Evolutionary conservation across 1,140 invertebrate species (phyloP).

Genomic region (Venturia canescens): DNA sequence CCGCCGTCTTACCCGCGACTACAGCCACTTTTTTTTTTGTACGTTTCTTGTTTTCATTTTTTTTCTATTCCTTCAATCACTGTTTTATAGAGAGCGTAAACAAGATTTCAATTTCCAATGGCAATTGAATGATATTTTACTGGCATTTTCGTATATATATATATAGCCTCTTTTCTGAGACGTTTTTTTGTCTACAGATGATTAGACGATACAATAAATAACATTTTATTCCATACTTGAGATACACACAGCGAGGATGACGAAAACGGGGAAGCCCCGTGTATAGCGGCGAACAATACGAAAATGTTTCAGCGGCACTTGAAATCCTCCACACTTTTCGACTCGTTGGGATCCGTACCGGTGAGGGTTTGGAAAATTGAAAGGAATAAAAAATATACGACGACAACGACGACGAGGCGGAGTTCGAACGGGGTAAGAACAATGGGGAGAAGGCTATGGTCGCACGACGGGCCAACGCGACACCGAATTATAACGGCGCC

Average conservation of each 20-base stretch:
- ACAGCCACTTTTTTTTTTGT: constrained; percentile 40
- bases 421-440: background rate
- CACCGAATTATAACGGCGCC: constrained; percentile 33
- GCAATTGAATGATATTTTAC: too few species aligned
- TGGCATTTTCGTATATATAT: too few species aligned
- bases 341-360: background rate
- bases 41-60: too few species aligned
- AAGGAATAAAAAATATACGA: constrained; percentile 1
- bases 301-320: background rate
- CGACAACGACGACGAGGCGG: constrained; percentile 7
- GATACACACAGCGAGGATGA: background rate
- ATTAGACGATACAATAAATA: background rate
- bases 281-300: constrained; percentile 26
- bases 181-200: background rate
- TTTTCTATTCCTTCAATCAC: too few species aligned
- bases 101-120: too few species aligned
- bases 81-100: too few species aligned
- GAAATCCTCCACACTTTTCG: constrained; percentile 5
- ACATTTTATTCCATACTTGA: background rate
- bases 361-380: background rate
- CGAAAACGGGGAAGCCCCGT: background rate
- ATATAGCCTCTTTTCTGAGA: background rate
- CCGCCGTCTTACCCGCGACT: constrained; percentile 51
- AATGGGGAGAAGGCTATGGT: background rate
- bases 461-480: constrained; percentile 37